phyloP scores from a whole-genome alignment of 2,113 vertebrate species.

The Rhinolophus ferrumequinum region DNA sequence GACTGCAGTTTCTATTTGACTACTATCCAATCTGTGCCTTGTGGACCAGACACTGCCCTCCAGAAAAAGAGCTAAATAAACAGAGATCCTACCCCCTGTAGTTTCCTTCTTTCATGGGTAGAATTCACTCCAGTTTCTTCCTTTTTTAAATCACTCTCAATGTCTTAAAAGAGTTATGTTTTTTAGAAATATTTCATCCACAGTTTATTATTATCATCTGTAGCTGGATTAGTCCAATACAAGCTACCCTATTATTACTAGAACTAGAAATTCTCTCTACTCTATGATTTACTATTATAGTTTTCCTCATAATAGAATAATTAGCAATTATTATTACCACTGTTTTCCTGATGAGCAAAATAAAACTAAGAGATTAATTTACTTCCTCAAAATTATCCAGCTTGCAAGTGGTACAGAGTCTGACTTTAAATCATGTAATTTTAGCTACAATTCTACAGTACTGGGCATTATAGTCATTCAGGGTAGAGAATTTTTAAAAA shows the following conservation, averaged over 20 bases:
- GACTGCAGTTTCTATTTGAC: not conserved
- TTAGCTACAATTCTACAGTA: not conserved
- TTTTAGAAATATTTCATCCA: not conserved
- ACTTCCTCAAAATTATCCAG: not conserved
- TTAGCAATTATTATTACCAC: not conserved
- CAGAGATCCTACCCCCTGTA: not conserved
- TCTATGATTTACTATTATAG: not conserved
- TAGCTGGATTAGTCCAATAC: not conserved
- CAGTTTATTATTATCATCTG: not conserved
- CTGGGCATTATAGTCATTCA: not conserved
- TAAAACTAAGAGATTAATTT: not conserved
- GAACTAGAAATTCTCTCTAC: slow-evolving; percentile 32
- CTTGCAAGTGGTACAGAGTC: not conserved
- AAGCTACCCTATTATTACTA: not conserved
- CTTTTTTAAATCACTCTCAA: not conserved
- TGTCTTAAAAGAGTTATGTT: not conserved
- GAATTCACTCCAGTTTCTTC: not conserved
- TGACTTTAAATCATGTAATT: not conserved
- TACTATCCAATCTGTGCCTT: not conserved
- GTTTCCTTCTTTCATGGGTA: not conserved
- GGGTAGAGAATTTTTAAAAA: not conserved
- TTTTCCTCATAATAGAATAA: slow-evolving; percentile 23
- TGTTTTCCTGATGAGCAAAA: not conserved
- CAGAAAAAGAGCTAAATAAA: not conserved
- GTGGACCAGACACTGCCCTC: not conserved